Evolutionary conservation across 2,888 invertebrate genomes (phyloP).

Genomic region (Leptura quadrifasciata): DNA sequence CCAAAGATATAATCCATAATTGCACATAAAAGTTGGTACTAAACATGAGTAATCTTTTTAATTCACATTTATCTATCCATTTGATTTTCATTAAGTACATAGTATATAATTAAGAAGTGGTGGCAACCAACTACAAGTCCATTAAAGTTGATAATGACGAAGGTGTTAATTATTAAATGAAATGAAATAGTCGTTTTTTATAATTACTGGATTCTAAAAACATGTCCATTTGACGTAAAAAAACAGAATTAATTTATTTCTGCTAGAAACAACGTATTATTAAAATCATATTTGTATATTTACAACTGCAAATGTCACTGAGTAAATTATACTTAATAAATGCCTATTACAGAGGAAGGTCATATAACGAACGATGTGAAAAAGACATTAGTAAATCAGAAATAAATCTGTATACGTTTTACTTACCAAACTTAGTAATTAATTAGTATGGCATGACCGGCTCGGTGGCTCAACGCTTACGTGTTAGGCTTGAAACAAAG

Average conservation of each 20-base stretch:
- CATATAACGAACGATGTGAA: constrained; percentile 6
- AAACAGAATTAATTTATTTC: constrained; percentile 1
- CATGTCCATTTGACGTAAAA: neutral
- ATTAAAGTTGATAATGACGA: neutral
- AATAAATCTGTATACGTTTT: neutral
- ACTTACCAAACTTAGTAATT: neutral
- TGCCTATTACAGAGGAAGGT: constrained; percentile 9
- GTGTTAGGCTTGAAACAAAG: no score
- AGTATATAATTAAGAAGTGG: no score
- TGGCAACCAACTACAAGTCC: no score
- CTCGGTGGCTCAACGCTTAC: no score
- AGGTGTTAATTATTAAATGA: neutral
- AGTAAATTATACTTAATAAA: constrained; percentile 18
- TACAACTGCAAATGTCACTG: constrained; percentile 10
- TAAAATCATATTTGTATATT: constrained; percentile 14
- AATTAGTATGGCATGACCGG: neutral
- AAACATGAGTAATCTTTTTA: no score
- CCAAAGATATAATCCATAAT: no score
- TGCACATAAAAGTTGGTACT: no score
- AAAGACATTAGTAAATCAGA: neutral
- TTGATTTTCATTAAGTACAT: no score
- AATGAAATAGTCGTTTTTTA: neutral
- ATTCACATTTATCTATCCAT: no score
- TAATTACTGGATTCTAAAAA: neutral
- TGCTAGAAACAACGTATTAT: neutral